Evolutionary conservation across 2,113 vertebrate species (phyloP), one percentile per base, ranked within the genome.

Genomic region (Carassius gibelio): DNA sequence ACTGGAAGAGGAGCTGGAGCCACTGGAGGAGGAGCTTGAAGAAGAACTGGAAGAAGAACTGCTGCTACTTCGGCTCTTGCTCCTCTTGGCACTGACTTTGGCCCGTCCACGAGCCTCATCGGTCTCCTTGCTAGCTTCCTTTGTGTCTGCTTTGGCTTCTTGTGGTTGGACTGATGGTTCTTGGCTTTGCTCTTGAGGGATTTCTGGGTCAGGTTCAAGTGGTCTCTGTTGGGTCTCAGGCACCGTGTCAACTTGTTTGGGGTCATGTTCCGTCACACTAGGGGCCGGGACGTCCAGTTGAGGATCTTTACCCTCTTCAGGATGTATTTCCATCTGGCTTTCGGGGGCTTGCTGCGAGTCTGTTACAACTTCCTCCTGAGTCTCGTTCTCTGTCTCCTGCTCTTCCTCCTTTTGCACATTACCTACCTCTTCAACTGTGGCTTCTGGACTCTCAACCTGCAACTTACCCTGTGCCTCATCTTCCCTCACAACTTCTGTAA

Each of bases 1-100:
- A 87, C 96, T 96, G 76, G 96, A 97, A 48, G 94, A 97, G 82
- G 88, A 96, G 15, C 96, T 96, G 83, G 95, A 97, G 80, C 94
- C 96, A 0, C 92, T 94, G 42, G 94, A 94, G 0, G 93, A 97
- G 59, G 94, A 94, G 57, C 94, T 96, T 87, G 96, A 98, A 0
- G 96, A 98, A 0, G 96, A 96, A 89, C 95, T 97, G 50, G 91
- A 94, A 0, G 94, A 90, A 38, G 87, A 93, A 87, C 91, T 94
- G 79, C 93, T 95, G 79, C 93, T 95, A 84, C 94, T 95, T 88
- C 94, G 96, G 83, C 93, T 95, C 55, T 92, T 92, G 30, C 42
- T 96, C 5, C 90, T 92, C 66, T 95, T 96, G 90, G 96, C 96
- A 90, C 92, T 95, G 66, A 92, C 90, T 84, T 94, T 94, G 77